Evolutionary conservation across 2,888 invertebrate species (phyloP).

Genomic region (Serrognathus titanus): DNA sequence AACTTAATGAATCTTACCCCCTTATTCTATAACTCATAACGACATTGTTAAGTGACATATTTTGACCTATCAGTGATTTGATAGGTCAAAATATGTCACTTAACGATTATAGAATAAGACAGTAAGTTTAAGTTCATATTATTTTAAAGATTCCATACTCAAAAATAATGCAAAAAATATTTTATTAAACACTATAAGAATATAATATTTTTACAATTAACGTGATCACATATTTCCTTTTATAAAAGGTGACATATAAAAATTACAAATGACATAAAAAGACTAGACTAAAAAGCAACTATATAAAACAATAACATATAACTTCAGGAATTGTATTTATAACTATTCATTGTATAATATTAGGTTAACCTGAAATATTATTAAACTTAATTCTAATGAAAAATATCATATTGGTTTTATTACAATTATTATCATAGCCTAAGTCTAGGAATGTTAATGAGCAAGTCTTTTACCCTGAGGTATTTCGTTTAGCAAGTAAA

Average conservation of each 20-base stretch:
- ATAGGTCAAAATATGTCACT: too few relatives aligned
- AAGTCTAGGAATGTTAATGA: slow-evolving; percentile 1
- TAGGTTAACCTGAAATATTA: not conserved
- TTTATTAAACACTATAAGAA: not conserved
- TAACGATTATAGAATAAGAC: too few relatives aligned
- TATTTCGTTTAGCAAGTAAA: slow-evolving; percentile 36
- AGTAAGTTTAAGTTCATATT: not conserved
- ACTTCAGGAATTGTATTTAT: not conserved
- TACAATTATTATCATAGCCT: not conserved
- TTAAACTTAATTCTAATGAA: slow-evolving; percentile 1
- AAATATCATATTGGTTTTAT: slow-evolving; percentile 7
- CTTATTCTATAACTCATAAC: too few relatives aligned
- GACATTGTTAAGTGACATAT: too few relatives aligned
- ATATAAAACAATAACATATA: slow-evolving; percentile 12
- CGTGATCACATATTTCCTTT: too few relatives aligned
- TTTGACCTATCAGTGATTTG: too few relatives aligned
- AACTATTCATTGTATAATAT: not conserved
- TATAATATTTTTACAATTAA: too few relatives aligned
- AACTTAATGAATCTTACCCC: not conserved
- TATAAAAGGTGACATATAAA: too few relatives aligned
- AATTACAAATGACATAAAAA: not conserved
- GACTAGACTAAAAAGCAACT: not conserved
- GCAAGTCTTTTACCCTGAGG: slow-evolving; percentile 12
- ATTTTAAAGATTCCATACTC: not conserved
- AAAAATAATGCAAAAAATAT: not conserved